Percentiles rank a stretch among this genome's conserved stretches.
These are phyloP conservation scores for Haliaeetus leucogaster DNA, from an alignment of 2,113 vertebrate species.

Conservation along the genomic window DNA sequence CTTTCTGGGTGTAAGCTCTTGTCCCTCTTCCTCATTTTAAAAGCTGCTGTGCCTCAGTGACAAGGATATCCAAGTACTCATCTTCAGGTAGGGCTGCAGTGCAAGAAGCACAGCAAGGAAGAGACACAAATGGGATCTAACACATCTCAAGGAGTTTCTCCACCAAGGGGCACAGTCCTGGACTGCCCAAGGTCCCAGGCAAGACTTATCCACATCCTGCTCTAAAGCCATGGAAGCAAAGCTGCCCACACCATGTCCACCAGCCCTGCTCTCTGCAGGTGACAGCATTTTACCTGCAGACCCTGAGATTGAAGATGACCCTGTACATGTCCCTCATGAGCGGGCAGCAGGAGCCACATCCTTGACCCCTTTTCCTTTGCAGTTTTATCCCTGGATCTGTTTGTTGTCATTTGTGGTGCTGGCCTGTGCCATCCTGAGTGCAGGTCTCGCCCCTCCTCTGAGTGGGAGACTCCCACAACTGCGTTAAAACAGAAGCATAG, in stretches of 20 bases:
- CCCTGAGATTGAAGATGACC: neutral
- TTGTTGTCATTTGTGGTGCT: neutral
- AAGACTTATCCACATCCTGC: neutral
- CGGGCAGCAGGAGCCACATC: neutral
- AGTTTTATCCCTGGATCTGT: neutral
- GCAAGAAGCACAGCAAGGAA: neutral
- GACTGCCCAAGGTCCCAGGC: neutral
- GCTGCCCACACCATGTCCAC: neutral
- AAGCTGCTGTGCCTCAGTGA: neutral
- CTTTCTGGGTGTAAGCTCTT: neutral
- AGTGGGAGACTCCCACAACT: neutral
- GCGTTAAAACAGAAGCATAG: neutral
- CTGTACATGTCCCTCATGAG: fast-evolving
- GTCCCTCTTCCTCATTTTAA: neutral
- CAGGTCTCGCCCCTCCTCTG: neutral
- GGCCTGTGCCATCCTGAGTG: neutral
- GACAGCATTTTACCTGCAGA: neutral
- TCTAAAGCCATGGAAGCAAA: neutral
- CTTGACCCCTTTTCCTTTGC: neutral
- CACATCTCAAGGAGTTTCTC: neutral
- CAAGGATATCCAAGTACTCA: neutral
- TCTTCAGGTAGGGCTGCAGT: neutral
- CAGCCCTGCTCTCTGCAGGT: neutral
- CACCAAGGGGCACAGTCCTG: neutral
- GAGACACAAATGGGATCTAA: neutral